Evolutionary conservation across 2,113 vertebrate species (phyloP).

Genomic region (Sakesphorus luctuosus): DNA sequence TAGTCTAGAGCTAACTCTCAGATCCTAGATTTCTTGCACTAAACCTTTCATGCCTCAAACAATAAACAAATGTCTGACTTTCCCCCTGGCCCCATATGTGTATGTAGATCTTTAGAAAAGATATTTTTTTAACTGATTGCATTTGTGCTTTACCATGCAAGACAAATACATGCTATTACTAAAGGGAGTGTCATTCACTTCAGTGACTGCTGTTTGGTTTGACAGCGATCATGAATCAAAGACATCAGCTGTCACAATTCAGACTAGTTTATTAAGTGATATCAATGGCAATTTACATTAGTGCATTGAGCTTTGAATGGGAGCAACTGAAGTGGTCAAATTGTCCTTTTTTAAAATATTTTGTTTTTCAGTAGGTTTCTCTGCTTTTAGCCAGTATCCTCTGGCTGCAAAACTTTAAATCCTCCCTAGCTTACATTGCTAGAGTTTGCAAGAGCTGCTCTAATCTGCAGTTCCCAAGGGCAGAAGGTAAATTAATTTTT

Average conservation of each 20-base stretch:
- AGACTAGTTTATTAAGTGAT: background rate
- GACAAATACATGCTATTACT: background rate
- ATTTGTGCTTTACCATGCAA: background rate
- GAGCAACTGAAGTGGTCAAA: background rate
- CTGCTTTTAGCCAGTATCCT: background rate
- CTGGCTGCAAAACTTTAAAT: background rate
- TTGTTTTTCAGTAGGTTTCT: background rate
- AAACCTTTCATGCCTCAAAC: background rate
- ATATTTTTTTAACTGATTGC: background rate
- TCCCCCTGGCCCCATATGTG: rapidly evolving
- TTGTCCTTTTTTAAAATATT: background rate
- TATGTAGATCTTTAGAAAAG: background rate
- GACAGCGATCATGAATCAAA: background rate
- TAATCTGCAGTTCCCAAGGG: background rate
- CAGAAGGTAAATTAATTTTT: constrained; percentile 38
- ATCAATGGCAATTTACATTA: background rate
- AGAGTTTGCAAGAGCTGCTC: background rate
- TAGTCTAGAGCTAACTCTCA: background rate
- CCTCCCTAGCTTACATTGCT: background rate
- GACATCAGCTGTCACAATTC: background rate
- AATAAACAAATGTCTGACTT: background rate
- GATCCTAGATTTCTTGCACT: background rate
- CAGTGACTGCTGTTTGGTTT: background rate
- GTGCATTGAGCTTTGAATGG: background rate
- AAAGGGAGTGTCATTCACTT: background rate